Evolutionary conservation across 1,140 invertebrate species (phyloP).

Genomic region (Rhagoletis pomonella): DNA sequence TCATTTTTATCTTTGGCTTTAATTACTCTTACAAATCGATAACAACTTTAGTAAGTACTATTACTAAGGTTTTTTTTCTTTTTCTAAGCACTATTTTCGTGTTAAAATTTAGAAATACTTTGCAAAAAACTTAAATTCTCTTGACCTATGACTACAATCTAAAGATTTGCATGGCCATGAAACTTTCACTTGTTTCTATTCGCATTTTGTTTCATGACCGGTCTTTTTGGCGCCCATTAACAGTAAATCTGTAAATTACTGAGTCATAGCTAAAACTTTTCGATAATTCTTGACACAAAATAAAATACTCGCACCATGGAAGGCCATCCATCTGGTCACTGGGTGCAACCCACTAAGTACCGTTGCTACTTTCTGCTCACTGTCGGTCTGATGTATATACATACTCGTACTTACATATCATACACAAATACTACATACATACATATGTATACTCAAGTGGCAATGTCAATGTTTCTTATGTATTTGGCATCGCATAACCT

Average conservation of each 20-base stretch:
- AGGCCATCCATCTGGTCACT: neutral
- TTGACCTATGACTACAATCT: neutral
- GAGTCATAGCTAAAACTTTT: constrained; percentile 20
- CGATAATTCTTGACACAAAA: neutral
- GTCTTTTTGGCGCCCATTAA: constrained; percentile 14
- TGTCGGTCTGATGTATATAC: neutral
- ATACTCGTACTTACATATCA: neutral
- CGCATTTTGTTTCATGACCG: neutral
- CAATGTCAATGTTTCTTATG: constrained; percentile 41
- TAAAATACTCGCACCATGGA: neutral
- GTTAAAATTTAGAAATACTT: too few species aligned
- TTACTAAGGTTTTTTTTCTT: too few species aligned
- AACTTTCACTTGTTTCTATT: neutral
- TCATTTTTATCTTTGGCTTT: too few species aligned
- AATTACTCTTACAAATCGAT: too few species aligned
- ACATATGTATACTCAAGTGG: neutral
- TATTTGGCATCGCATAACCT: constrained; percentile 16
- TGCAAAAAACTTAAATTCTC: too few species aligned
- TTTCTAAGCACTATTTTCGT: too few species aligned
- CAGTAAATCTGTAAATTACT: constrained; percentile 23
- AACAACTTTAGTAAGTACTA: too few species aligned
- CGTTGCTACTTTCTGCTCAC: constrained; percentile 10
- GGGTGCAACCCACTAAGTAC: neutral
- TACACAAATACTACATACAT: neutral
- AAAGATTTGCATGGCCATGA: constrained; percentile 5